Base-by-base conservation (phyloP, 2,888 invertebrate genomes). In the Leptopilina myrica region DNA sequence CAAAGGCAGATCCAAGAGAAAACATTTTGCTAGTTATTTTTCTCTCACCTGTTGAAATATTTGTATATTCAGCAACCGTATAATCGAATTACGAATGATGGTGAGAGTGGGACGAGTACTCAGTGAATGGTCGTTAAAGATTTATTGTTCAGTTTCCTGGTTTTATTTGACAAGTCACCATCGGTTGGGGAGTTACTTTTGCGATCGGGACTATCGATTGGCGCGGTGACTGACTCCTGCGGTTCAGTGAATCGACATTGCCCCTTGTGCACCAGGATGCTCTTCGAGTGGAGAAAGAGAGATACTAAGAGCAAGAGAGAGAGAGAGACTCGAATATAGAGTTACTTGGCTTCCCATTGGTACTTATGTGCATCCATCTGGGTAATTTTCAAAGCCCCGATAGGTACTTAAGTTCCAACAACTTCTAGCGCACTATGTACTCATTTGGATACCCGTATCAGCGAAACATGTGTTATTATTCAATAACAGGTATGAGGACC, bases 401-500 rank as follows among this genome's bases (percentile, higher is more conserved):
- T 73, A 33, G 73, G 73, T 56, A 73, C 73, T 73, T 73, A 56
- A 14, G 33, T 73, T 8, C 69, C 26, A 49, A 33, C 69, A 69
- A 56, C 64, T 76, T n/a, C 64, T 46, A n/a, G 46, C 26, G 46
- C 64, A 46, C 64, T 33, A 64, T 64, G 76, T 76, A 76, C 64
- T 64, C 46, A 43, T 76, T 76, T 76, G 43, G 64, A 76, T 76
- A 46, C 76, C 26, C 53, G 64, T 43, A 65, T 43, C 33, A 33
- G n/a, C 20, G 64, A 5, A 76, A 40, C 49, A 64, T 64, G 64
- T 76, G 76, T 76, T 64, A 76, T 76, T 76, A 76, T 76, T 76
- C 64, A 76, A 76, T 76, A 76, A 76, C 76, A 73, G 73, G 73
- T 73, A 69, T 69, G 53, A 69, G 53, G 26, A 8, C 53, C 73